phyloP scores from a whole-genome alignment of 2,888 invertebrate species.

The Pseudococcus viburni region DNA sequence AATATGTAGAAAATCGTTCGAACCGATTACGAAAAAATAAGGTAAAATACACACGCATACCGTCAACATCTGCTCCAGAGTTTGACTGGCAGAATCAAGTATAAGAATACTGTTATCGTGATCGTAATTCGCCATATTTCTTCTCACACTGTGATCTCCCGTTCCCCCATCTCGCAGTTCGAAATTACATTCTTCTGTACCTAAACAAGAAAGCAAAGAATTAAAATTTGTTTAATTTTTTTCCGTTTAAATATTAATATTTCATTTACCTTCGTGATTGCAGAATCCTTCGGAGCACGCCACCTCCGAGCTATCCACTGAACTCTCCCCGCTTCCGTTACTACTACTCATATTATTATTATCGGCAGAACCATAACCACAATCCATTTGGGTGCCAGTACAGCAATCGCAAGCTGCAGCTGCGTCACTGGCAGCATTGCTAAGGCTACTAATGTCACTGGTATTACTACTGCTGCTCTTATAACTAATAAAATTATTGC shows the following conservation, averaged over 20 bases:
- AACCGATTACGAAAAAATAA: background rate
- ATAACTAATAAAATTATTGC: conserved; percentile 60
- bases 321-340: conserved; percentile 74
- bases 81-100: conserved; percentile 65
- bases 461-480: conserved; percentile 59
- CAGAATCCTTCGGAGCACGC: conserved; percentile 92
- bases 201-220: background rate
- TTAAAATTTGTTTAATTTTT: background rate
- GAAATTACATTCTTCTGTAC: conserved; percentile 62
- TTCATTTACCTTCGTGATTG: conserved; percentile 77
- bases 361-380: conserved; percentile 68
- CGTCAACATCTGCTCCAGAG: conserved; percentile 63
- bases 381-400: conserved; percentile 64
- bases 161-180: conserved; percentile 48
- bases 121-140: conserved; percentile 44
- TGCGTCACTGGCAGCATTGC: background rate
- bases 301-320: conserved; percentile 91
- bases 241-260: conserved; percentile 67
- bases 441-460: conserved; percentile 54
- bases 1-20: background rate
- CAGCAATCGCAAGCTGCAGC: conserved; percentile 66
- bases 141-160: conserved; percentile 40
- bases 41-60: conserved; percentile 29
- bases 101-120: conserved; percentile 57
- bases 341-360: conserved; percentile 71